Conservation (phyloP, 2,888 invertebrate genomes). For the Apotomis betuletana region DNA sequence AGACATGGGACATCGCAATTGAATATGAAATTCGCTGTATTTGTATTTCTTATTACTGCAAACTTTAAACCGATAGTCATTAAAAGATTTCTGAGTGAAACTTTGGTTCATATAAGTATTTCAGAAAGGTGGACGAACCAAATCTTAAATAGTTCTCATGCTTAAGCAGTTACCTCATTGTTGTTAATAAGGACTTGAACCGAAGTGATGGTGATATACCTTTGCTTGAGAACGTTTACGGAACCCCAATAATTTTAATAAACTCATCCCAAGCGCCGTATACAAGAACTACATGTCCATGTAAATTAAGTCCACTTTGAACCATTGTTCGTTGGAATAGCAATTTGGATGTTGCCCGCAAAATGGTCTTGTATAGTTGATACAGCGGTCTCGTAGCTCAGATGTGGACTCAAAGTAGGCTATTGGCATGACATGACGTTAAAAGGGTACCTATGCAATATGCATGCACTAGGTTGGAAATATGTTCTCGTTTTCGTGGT, state of each 20-base stretch:
- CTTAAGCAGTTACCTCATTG: too few relatives aligned
- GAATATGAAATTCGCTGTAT: conserved; percentile 6
- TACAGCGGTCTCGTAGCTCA: conserved; percentile 21
- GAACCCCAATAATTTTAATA: neutral
- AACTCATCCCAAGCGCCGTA: conserved; percentile 2
- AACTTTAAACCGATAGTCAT: neutral
- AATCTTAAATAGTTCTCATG: too few relatives aligned
- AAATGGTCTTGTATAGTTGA: conserved; percentile 21
- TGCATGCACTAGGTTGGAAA: conserved; percentile 6
- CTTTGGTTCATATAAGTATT: too few relatives aligned
- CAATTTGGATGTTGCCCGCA: conserved; percentile 14
- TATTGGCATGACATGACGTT: conserved; percentile 14
- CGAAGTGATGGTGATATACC: too few relatives aligned
- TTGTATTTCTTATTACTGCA: neutral
- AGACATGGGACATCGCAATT: neutral
- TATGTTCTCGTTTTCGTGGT: neutral
- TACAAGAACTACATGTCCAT: conserved; percentile 5
- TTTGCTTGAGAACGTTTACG: too few relatives aligned
- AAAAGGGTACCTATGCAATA: conserved; percentile 14
- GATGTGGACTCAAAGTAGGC: conserved; percentile 19
- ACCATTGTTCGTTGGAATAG: conserved; percentile 20
- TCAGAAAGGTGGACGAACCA: too few relatives aligned
- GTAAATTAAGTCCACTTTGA: conserved; percentile 7
- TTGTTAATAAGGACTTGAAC: too few relatives aligned
- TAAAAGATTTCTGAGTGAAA: too few relatives aligned